These are phyloP conservation scores for Drosophila antonietae DNA, from an alignment of 2,888 invertebrate species.

Conservation along the genomic window DNA sequence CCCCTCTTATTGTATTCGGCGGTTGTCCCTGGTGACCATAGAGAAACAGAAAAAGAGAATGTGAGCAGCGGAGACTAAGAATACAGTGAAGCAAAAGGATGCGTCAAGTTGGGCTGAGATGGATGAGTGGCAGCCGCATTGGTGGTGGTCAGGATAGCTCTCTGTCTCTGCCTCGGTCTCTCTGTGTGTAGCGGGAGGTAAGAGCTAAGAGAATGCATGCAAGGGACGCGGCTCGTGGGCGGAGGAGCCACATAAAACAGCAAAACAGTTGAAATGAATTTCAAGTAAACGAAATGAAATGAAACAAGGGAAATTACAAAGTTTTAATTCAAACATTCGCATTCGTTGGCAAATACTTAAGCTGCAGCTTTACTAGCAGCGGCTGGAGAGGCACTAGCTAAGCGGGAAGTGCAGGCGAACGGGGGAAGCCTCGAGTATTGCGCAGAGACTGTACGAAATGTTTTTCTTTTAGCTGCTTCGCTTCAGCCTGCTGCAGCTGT, in stretches of 20 bases:
- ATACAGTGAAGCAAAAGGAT: constrained; percentile 34
- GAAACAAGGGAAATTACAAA: constrained; percentile 81
- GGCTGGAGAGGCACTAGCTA: not conserved
- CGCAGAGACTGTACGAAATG: constrained; percentile 59
- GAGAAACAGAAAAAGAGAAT: constrained; percentile 36
- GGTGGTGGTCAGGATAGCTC: constrained; percentile 32
- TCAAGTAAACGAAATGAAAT: constrained; percentile 79
- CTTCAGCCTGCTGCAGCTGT: constrained; percentile 26
- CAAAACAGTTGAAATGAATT: constrained; percentile 74
- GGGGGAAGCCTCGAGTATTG: constrained; percentile 10
- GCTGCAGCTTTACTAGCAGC: constrained; percentile 59
- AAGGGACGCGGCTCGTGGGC: not conserved
- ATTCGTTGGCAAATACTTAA: constrained; percentile 76
- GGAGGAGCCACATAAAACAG: constrained; percentile 17
- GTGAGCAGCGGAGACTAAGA: constrained; percentile 25
- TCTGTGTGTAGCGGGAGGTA: constrained; percentile 29
- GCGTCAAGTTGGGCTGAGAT: constrained; percentile 38
- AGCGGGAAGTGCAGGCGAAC: no score
- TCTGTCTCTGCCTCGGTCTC: not conserved
- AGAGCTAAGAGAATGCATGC: constrained; percentile 57
- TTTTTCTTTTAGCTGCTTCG: constrained; percentile 51
- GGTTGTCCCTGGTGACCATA: constrained; percentile 71
- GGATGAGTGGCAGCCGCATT: constrained; percentile 57
- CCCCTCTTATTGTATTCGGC: constrained; percentile 53
- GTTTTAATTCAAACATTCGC: constrained; percentile 79